Evolutionary conservation across 2,888 invertebrate genomes (phyloP).

Genomic region (Caenorhabditis plicata): DNA sequence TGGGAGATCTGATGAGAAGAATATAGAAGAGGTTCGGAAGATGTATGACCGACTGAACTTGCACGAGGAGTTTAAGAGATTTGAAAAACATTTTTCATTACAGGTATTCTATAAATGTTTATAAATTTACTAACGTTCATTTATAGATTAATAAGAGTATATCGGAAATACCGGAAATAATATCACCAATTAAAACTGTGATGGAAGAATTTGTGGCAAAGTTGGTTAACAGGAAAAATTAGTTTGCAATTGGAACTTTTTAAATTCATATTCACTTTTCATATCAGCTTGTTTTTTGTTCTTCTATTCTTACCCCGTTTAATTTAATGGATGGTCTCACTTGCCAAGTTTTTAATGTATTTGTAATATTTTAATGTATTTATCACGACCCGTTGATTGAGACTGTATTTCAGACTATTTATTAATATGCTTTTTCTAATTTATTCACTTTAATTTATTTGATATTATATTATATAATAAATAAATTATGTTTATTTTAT

Average conservation of each 20-base stretch:
- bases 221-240: constrained; percentile 26
- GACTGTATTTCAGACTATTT: too few relatives aligned
- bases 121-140: neutral
- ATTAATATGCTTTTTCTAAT: neutral
- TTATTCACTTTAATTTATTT: too few relatives aligned
- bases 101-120: constrained; percentile 1
- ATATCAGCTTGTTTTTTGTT: neutral
- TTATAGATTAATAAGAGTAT: constrained; percentile 21
- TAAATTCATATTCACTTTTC: neutral
- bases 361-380: too few relatives aligned
- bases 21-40: constrained; percentile 20
- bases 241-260: too few relatives aligned
- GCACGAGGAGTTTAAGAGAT: constrained; percentile 35
- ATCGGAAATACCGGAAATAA: constrained; percentile 25
- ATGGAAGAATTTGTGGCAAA: constrained; percentile 22
- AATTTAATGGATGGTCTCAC: too few relatives aligned
- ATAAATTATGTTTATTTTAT: too few relatives aligned
- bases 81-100: constrained; percentile 27
- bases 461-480: too few relatives aligned
- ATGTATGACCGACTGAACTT: constrained; percentile 35
- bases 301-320: neutral
- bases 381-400: too few relatives aligned
- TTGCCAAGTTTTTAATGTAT: too few relatives aligned
- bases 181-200: constrained; percentile 17
- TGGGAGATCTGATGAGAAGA: constrained; percentile 36